Evolutionary conservation across 2,888 invertebrate species (phyloP), one percentile per base, ranked within the genome.

Genomic region (Sthenelais limicola): DNA sequence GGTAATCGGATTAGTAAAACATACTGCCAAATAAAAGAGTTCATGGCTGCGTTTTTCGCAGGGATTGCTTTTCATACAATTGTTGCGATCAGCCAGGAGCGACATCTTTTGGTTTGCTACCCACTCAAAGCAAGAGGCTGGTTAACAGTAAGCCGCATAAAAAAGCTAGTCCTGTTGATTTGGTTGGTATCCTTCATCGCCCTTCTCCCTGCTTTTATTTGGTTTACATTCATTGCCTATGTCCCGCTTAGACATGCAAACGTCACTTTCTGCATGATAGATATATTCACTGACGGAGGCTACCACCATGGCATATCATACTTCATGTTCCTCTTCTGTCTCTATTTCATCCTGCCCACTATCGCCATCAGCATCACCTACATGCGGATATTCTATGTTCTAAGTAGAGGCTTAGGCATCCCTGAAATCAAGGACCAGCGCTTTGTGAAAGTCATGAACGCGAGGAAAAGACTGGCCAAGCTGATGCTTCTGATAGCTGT

Each of bases 401-500:
- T 77, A n/a, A 32, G 58, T 51, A 28, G 48, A 9, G 52, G 38
- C 35, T 9, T 38, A 3, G 32, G 26, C n/a, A 47, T 33, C 2
- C 30, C 28, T 7, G 72, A 49, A 18, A 47, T 38, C 18, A 38
- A 48, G 4, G 68, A 72, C 12, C 33, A 28, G 32, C 30, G 52
- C 24, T 24, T 58, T 12, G 24, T 43, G 38, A 73, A 62, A 43
- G 54, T 74, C 28, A 62, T 75, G 33, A 49, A 66, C 18, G 43
- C 54, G 9, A 62, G 77, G n/a, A 73, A 71, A 51, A 56, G 70
- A 21, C 69, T 78, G 43, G 76, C 78, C 30, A 77, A 73, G 51
- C 52, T 77, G 32, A 78, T 78, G 78, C 48, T 78, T 3, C 35
- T 54, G n/a, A 58, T 77, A 1, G 76, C 78, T 5, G 72, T 75